A percentile compares a stretch with the other conserved stretches of the same genome.
phyloP scores from a whole-genome alignment of 2,888 invertebrate genomes.

The Acronicta leporina region DNA sequence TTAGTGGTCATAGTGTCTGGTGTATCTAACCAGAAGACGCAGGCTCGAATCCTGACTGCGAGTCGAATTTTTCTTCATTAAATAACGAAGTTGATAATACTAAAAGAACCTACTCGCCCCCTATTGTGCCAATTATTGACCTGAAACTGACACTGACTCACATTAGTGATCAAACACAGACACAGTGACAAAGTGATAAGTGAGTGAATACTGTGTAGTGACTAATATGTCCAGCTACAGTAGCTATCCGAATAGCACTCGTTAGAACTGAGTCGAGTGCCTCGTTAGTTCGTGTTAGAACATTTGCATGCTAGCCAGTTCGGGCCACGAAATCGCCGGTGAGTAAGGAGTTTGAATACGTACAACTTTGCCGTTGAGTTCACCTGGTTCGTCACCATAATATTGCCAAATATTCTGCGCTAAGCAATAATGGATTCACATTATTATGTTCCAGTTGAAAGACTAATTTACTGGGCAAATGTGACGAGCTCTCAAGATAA shows the following conservation, averaged over 20 bases:
- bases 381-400: too few species aligned
- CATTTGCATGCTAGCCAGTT: conserved; percentile 42
- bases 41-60: too few species aligned
- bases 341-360: neutral
- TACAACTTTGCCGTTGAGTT: too few species aligned
- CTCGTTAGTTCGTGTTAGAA: conserved; percentile 50
- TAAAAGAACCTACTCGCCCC: neutral
- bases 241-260: conserved; percentile 42
- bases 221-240: conserved; percentile 25
- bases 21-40: too few species aligned
- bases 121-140: neutral
- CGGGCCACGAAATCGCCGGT: neutral
- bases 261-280: conserved; percentile 48
- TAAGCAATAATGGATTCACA: neutral
- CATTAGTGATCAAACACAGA: neutral
- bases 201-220: conserved; percentile 4
- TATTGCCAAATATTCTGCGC: too few species aligned
- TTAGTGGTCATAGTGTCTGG: too few species aligned
- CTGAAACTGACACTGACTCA: too few species aligned
- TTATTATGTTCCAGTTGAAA: too few species aligned
- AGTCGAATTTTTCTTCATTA: too few species aligned
- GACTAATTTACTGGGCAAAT: too few species aligned
- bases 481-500: too few species aligned
- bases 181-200: neutral
- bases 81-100: too few species aligned